Conservation (phyloP, 1,140 invertebrate genomes). For the Drosophila kurseongensis region DNA sequence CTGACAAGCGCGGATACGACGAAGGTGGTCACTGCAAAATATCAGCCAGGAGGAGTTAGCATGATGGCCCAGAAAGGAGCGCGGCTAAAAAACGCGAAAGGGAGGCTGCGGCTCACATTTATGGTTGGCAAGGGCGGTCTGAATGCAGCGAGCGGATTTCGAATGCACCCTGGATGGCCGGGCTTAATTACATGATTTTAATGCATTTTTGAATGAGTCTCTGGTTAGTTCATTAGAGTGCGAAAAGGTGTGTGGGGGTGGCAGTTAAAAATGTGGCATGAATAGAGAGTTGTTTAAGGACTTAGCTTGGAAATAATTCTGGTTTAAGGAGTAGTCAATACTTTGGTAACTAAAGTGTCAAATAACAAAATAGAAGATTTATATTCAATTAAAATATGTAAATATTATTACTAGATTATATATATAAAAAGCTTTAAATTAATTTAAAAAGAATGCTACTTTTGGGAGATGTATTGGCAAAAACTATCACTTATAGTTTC, state of each 20-base stretch:
- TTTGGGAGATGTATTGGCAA: no score
- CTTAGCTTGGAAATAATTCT: neutral
- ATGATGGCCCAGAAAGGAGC: conserved; percentile 11
- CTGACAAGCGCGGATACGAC: conserved; percentile 92
- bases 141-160: conserved; percentile 21
- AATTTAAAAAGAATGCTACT: no score
- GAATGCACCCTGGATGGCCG: conserved; percentile 9
- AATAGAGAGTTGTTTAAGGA: neutral
- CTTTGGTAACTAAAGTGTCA: no score
- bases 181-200: conserved; percentile 47
- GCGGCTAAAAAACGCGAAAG: neutral
- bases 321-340: no score
- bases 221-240: conserved; percentile 28
- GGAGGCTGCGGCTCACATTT: conserved; percentile 20
- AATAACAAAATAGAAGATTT: no score
- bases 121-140: conserved; percentile 11
- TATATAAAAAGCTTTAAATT: no score
- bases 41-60: neutral
- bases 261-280: neutral
- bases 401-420: no score
- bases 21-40: conserved; percentile 91
- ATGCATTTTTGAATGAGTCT: conserved; percentile 39
- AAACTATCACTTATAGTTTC: no score
- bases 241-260: neutral
- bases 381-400: no score